phyloP scores from a whole-genome alignment of 2,888 invertebrate species.

The Palloptera scutellata region DNA sequence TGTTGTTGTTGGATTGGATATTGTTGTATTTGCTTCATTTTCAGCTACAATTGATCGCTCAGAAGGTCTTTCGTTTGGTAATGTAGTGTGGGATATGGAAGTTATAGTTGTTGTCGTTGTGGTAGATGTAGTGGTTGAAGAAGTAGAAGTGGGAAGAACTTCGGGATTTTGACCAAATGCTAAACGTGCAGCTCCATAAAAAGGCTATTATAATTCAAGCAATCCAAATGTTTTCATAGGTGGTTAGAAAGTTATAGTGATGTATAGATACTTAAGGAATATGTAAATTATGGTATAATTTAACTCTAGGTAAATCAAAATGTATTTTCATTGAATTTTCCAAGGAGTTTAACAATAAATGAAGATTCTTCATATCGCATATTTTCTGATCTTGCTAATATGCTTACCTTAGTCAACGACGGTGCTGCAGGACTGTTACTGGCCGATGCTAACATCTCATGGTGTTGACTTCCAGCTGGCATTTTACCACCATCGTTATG shows the following conservation, averaged over 20 bases:
- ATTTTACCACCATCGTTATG: slow-evolving; percentile 48
- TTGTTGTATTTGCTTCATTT: background rate
- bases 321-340: background rate
- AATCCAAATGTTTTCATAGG: slow-evolving; percentile 33
- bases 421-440: slow-evolving; percentile 41
- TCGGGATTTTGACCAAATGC: slow-evolving; percentile 67
- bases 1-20: too few species aligned
- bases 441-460: slow-evolving; percentile 27
- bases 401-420: slow-evolving; percentile 45
- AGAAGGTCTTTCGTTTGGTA: slow-evolving; percentile 39
- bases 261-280: background rate
- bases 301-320: background rate
- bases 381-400: background rate
- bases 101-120: slow-evolving; percentile 43
- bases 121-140: slow-evolving; percentile 48
- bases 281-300: too few species aligned
- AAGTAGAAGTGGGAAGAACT: slow-evolving; percentile 58
- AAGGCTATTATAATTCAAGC: slow-evolving; percentile 63
- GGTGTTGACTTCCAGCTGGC: slow-evolving; percentile 26
- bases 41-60: slow-evolving; percentile 38
- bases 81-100: slow-evolving; percentile 34
- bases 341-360: too few species aligned
- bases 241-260: slow-evolving; percentile 15
- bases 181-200: slow-evolving; percentile 71
- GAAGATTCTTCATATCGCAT: too few species aligned